Conservation (phyloP, 2,113 vertebrate genomes). For the Myiozetetes cayanensis region DNA sequence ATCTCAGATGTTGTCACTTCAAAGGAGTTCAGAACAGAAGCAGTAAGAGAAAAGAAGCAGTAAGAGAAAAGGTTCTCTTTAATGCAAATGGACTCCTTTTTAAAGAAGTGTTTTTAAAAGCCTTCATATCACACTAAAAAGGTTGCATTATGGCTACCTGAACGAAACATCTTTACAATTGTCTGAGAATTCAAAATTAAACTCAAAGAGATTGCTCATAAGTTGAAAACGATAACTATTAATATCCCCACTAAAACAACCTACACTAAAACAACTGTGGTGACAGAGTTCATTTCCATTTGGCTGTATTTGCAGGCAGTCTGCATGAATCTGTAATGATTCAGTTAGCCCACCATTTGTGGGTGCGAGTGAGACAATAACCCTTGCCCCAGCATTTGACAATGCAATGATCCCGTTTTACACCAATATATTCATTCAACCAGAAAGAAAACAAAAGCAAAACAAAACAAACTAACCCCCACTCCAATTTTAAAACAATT, state of each 20-base stretch:
- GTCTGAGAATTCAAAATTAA: background rate
- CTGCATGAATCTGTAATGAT: rapidly evolving
- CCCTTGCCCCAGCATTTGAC: background rate
- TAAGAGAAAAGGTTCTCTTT: background rate
- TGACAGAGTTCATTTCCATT: background rate
- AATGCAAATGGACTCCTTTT: background rate
- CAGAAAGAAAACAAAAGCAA: background rate
- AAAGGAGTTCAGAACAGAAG: constrained; percentile 14
- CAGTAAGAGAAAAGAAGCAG: background rate
- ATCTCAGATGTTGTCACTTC: background rate
- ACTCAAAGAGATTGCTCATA: background rate
- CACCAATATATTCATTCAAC: background rate
- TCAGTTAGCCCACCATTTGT: background rate
- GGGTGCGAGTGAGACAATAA: background rate
- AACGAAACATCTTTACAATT: background rate
- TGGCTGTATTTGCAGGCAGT: background rate
- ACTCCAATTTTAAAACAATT: background rate
- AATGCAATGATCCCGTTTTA: background rate
- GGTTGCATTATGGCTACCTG: background rate
- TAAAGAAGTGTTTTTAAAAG: background rate
- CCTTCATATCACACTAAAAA: background rate
- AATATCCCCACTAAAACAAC: background rate
- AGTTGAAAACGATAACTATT: background rate
- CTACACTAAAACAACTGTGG: rapidly evolving
- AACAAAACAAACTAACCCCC: rapidly evolving